Conservation (phyloP, 2,113 vertebrate species). For the Cichladusa arquata region DNA sequence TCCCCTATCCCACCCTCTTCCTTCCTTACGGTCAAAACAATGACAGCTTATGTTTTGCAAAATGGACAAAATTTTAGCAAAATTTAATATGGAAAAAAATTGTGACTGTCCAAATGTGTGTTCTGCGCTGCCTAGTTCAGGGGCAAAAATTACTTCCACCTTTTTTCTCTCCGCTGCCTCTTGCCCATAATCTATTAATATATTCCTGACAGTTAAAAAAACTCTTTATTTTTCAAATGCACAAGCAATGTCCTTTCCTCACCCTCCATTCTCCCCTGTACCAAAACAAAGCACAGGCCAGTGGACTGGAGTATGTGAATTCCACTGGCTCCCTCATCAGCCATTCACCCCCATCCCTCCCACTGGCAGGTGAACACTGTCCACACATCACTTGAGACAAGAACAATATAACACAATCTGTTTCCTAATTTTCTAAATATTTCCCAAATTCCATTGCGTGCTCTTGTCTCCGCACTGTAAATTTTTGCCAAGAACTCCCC, state of each 20-base stretch:
- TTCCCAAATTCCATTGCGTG: conserved; percentile 46
- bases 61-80: neutral
- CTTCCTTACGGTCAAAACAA: neutral
- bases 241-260: neutral
- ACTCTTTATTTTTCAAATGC: neutral
- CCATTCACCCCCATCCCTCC: neutral
- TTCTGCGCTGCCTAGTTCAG: no score
- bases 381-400: conserved; percentile 19
- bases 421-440: conserved; percentile 69
- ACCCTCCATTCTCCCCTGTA: neutral
- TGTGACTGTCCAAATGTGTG: neutral
- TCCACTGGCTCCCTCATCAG: neutral
- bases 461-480: conserved; percentile 33
- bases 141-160: neutral
- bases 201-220: neutral
- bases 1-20: neutral
- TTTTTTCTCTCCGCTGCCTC: no score
- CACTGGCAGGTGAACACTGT: neutral
- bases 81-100: neutral
- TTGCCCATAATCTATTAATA: neutral
- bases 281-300: neutral
- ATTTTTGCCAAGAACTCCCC: conserved; percentile 53
- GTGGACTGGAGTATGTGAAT: fast-evolving
- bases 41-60: neutral
- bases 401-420: conserved; percentile 36